Percentiles rank a stretch among this genome's conserved stretches.
Evolutionary conservation across 2,113 vertebrate species (phyloP).

Genomic region (Aix galericulata): DNA sequence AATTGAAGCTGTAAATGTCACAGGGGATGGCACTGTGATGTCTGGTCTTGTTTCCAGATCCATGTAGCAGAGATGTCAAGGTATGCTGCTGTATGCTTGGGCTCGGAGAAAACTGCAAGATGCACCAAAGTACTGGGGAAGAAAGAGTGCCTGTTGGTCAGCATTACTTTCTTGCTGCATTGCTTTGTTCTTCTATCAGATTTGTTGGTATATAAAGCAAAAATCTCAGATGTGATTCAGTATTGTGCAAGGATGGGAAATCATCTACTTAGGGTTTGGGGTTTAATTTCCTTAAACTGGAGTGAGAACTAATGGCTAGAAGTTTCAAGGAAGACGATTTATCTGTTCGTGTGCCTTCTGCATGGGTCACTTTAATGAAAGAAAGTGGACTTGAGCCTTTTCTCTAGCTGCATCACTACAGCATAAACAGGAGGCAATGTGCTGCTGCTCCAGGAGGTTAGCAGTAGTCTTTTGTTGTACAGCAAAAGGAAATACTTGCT

Average conservation of each 20-base stretch:
- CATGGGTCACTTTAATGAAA: not conserved
- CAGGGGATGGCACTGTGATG: rapidly evolving
- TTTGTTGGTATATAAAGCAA: not conserved
- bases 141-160: not conserved
- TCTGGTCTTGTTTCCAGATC: not conserved
- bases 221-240: not conserved
- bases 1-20: not conserved
- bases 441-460: not conserved
- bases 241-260: not conserved
- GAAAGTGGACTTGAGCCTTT: not conserved
- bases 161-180: not conserved
- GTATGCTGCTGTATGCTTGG: not conserved
- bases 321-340: not conserved
- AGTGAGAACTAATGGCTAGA: not conserved
- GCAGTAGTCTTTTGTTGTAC: not conserved
- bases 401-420: not conserved
- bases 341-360: not conserved
- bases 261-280: not conserved
- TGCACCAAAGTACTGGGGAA: not conserved
- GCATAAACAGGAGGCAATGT: rapidly evolving
- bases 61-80: not conserved
- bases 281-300: not conserved
- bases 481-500: not conserved
- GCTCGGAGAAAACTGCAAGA: not conserved
- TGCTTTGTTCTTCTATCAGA: not conserved